Conservation (phyloP, 2,113 vertebrate genomes). For the Sorex araneus region DNA sequence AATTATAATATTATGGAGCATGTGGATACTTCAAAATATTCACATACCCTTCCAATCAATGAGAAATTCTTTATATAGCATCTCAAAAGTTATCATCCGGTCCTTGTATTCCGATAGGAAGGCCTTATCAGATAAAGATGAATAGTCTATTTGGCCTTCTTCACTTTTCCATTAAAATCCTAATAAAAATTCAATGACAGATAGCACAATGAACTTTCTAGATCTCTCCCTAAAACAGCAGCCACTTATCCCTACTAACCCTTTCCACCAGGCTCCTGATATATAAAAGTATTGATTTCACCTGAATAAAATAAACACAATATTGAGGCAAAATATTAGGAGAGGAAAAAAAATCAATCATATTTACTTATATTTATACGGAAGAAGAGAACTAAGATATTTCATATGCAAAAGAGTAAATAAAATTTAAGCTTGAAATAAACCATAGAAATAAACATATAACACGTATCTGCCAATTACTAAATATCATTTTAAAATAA, state of each 20-base stretch:
- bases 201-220: constrained; percentile 10
- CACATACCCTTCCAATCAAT: neutral
- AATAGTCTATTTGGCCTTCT: constrained; percentile 21
- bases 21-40: neutral
- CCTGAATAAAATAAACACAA: neutral
- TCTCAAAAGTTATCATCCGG: neutral
- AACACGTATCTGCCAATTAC: neutral
- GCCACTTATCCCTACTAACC: neutral
- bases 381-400: neutral
- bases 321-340: neutral
- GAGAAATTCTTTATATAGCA: constrained; percentile 12
- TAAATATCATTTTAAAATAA: too few species aligned
- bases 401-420: constrained; percentile 43
- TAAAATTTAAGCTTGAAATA: constrained; percentile 12
- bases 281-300: too few species aligned
- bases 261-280: neutral
- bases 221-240: neutral
- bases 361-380: neutral
- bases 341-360: neutral
- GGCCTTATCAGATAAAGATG: neutral
- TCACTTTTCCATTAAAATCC: neutral
- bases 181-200: constrained; percentile 40
- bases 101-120: neutral
- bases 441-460: constrained; percentile 21
- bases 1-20: neutral